Percentiles rank a stretch among this genome's conserved stretches.
phyloP scores from a whole-genome alignment of 2,888 invertebrate species.

The Meiosimyza platycephala region DNA sequence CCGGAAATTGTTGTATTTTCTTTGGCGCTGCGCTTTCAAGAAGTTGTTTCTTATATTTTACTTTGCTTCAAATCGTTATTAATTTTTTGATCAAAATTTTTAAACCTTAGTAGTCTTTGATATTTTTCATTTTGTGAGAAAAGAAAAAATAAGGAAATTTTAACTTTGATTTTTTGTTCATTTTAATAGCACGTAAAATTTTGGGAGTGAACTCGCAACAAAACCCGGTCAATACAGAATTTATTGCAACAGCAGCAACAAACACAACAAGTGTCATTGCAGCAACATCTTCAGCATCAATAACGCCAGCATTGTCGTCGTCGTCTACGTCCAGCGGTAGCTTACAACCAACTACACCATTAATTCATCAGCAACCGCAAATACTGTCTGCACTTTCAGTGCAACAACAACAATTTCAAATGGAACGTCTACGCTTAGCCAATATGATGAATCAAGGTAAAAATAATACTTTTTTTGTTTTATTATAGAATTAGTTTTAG shows the following conservation, averaged over 20 bases:
- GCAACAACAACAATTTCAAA: conserved; percentile 46
- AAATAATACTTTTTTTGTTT: too few relatives aligned
- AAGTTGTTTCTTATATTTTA: neutral
- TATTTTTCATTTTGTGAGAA: conserved; percentile 21
- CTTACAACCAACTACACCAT: neutral
- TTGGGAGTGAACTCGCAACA: conserved; percentile 43
- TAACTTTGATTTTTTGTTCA: conserved; percentile 34
- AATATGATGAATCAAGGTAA: conserved; percentile 54
- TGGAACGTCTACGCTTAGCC: conserved; percentile 54
- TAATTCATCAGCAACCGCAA: conserved; percentile 39
- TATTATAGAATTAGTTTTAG: too few relatives aligned
- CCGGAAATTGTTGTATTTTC: conserved; percentile 18
- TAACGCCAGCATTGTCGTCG: conserved; percentile 8
- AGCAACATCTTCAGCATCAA: conserved; percentile 16
- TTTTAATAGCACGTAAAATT: conserved; percentile 52
- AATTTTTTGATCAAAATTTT: neutral
- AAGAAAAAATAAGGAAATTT: conserved; percentile 18
- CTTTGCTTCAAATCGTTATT: neutral
- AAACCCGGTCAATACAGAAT: conserved; percentile 21
- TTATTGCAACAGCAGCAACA: conserved; percentile 1
- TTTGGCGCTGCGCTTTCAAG: neutral
- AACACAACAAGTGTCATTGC: conserved; percentile 8
- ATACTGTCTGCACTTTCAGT: conserved; percentile 38
- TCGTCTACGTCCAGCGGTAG: neutral
- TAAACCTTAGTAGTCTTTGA: conserved; percentile 28